Base-by-base conservation (phyloP, 2,888 invertebrate genomes). In the Thera obeliscata region DNA sequence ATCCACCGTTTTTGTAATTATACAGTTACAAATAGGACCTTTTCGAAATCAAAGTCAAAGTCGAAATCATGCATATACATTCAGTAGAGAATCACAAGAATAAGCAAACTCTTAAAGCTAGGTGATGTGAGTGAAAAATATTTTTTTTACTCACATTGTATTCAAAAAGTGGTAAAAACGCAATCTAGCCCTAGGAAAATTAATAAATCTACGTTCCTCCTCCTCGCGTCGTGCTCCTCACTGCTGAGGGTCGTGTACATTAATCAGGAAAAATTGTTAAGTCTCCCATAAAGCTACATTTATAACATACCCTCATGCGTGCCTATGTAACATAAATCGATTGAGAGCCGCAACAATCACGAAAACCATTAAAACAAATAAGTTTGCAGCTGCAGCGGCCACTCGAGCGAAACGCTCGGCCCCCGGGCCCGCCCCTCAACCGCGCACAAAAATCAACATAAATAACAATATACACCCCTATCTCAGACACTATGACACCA, bases 391-490 rank as follows among this genome's bases (percentile, higher is more conserved):
- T 92, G 93, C 87, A 80, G 78, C 43, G 56, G 9, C 88, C 90
- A 89, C 88, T 90, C 90, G 81, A 87, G 87, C 87, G 82, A 76
- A 82, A 80, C 87, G 91, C 81, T 83, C 91, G 77, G 91, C 92
- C 93, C 87, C 85, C 79, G 67, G 83, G 83, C 88, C 92, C 91
- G 91, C 93, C 91, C 88, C 87, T 81, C 76, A 85, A 81, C 81
- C 84, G 84, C 84, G 89, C 87, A 90, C 90, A 89, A 88, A 91
- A 93, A 91, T 91, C 92, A 93, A 91, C 93, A 93, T 93, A 92
- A 92, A 92, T 93, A 93, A 93, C 92, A 91, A 91, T 90, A 90
- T 90, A 92, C 92, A 93, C 93, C 93, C 93, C 93, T 90, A 92
- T 91, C 90, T 90, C 87, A 88, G 83, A 90, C 88, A 90, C 89